Evolutionary conservation across 2,113 vertebrate species (phyloP), one percentile per base, ranked within the genome.

Genomic region (Seriola aureovittata): DNA sequence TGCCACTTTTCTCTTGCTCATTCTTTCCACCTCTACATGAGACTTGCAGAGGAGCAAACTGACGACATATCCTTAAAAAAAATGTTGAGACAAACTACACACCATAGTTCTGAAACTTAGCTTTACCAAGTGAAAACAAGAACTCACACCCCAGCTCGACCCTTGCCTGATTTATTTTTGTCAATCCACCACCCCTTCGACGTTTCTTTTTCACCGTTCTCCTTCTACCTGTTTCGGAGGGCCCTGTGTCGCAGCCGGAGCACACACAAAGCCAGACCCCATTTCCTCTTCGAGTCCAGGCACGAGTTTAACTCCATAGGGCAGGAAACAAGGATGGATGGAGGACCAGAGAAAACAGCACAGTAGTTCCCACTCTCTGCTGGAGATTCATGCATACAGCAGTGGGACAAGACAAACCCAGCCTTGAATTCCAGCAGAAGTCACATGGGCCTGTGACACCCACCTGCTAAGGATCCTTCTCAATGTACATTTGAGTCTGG

Each of bases 231-330:
- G 79, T 76, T 78, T 50, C 68, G 91, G 29, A 91, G 73, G 8
- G 93, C 95, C 85, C 90, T 88, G 88, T 95, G 94, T n/a, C 92
- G 93, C 75, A 95, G 89, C 23, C 95, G 91, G 19, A 95, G 93
- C 0, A 72, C 92, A 23, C 91, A 93, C 60, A 94, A 75, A 42
- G 94, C 93, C 55, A 95, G 90, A 46, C 91, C 81, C 93, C 94
- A 92, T 78, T 64, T 86, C 89, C 87, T 93, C 88, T 86, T 91
- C 0, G 62, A 19, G 50, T 83, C 46, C 21, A 36, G 77, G 60
- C 80, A 40, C n/a, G 88, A 65, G 75, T 69, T 86, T 38, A 77
- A 75, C 48, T 93, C 92, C 94, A 95, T 95, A 17, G 23, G 77
- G 60, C 19, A 25, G 52, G 32, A 71, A 44, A 75, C 44, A 55